Conservation (phyloP, 1,140 invertebrate genomes). For the Atta cephalotes region DNA sequence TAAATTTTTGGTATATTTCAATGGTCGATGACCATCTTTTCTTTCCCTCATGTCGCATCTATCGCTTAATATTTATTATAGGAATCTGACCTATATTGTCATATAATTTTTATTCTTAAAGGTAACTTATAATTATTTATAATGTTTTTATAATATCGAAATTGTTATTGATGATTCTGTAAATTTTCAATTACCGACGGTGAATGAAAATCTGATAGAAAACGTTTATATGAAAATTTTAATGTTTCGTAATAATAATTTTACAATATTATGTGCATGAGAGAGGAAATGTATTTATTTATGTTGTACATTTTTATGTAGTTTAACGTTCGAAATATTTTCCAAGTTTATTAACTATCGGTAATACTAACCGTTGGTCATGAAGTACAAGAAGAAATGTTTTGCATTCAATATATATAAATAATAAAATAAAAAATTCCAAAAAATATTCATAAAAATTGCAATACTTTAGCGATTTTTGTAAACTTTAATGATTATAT, state of each 20-base stretch:
- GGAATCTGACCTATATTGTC: neutral
- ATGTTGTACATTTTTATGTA: neutral
- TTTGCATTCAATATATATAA: neutral
- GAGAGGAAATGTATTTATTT: neutral
- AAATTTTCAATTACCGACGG: neutral
- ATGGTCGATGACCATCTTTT: slow-evolving; percentile 46
- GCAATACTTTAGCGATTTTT: neutral
- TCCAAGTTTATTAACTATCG: slow-evolving; percentile 33
- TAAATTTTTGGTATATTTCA: slow-evolving; percentile 85
- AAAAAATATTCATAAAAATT: neutral
- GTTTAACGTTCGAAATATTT: neutral
- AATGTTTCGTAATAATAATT: neutral
- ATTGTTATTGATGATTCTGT: neutral
- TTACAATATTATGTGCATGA: neutral
- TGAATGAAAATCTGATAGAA: neutral
- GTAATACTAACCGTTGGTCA: slow-evolving; percentile 44
- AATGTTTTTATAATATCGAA: neutral
- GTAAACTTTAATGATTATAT: neutral
- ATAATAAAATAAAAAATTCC: neutral
- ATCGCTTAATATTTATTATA: neutral
- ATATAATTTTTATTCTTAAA: neutral
- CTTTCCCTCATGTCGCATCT: neutral
- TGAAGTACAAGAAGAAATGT: neutral
- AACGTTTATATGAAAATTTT: neutral
- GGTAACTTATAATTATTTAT: neutral